A percentile compares a stretch with the other conserved stretches of the same genome.
Conservation (phyloP, 2,113 vertebrate genomes). For the Natator depressus region DNA sequence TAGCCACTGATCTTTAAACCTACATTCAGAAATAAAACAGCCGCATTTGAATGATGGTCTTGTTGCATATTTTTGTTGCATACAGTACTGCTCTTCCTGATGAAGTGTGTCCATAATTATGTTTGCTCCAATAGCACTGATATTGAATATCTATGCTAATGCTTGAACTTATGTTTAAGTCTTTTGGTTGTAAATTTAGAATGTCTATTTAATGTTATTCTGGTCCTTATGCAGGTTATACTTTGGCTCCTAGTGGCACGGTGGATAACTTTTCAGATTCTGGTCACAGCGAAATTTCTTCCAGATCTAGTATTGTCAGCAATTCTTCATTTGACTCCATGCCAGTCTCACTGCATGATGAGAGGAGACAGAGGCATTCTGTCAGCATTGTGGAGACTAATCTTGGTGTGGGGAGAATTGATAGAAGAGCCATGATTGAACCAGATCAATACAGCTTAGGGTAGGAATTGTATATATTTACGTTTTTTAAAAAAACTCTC, state of each 20-base stretch:
- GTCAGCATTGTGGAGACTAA: slow-evolving; percentile 89
- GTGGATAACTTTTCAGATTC: slow-evolving; percentile 96
- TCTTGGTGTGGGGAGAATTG: slow-evolving; percentile 85
- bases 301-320: slow-evolving; percentile 96
- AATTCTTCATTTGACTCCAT: slow-evolving; percentile 96
- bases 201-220: neutral
- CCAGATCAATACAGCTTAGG: slow-evolving; percentile 95
- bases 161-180: neutral
- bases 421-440: slow-evolving; percentile 89
- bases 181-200: neutral
- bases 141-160: neutral
- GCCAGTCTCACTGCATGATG: slow-evolving; percentile 85
- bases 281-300: slow-evolving; percentile 97
- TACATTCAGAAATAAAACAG: neutral
- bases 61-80: neutral
- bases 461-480: slow-evolving; percentile 76
- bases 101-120: neutral
- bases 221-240: slow-evolving; percentile 83
- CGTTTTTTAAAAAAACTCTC: neutral
- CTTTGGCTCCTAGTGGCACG: slow-evolving; percentile 83
- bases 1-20: neutral
- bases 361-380: slow-evolving; percentile 90
- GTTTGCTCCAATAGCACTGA: neutral
- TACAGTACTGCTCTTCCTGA: neutral
- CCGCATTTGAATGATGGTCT: neutral